Base-by-base conservation (phyloP, 2,888 invertebrate species). In the Drosophila mercatorum region DNA sequence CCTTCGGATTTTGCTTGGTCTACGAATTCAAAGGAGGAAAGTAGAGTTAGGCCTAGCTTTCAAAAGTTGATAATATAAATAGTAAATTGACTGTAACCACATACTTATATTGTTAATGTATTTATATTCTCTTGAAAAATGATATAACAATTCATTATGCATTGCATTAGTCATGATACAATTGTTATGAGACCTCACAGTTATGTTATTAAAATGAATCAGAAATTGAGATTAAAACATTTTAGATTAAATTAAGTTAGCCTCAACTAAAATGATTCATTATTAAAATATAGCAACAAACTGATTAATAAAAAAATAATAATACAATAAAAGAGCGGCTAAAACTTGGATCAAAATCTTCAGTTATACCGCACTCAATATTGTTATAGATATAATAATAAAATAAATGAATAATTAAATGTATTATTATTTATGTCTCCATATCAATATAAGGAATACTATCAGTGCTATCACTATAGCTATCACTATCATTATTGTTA, bases 1-100 rank as follows among this genome's bases (percentile, higher is more conserved):
- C 94, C 85, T 95, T 95, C 85, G 94, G 95, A 61, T 94, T 93
- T 59, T 95, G 93, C 89, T 95, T 95, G 1, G 97, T 96, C 97
- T 97, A 92, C 47, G 31, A 69, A 44, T 8, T 17, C 2, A 36
- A 10, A 12, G 0, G 2, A 14, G 12, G 7, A 43, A 2, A 40
- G 14, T 14, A 12, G 11, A 46, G 26, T 17, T 43, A 17, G 17
- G 43, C 22, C 31, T 38, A 14, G 38, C 14, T 36, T 31, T 8
- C 11, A n/a, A 28, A 28, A 28, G 28, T 28, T 17, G 2, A 12
- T 12, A 7, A 26, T 46, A 26, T 14, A 14, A 22, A 22, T 46
- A 6, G 6, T 6, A 26, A 46, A 11, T 5, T 22, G 3, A 17
- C 17, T 43, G 0, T 17, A 5, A 12, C 12, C 14, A 40, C 14